Percentiles rank a stretch among this genome's conserved stretches.
phyloP scores from a whole-genome alignment of 2,113 vertebrate species.

The Raja brachyura region DNA sequence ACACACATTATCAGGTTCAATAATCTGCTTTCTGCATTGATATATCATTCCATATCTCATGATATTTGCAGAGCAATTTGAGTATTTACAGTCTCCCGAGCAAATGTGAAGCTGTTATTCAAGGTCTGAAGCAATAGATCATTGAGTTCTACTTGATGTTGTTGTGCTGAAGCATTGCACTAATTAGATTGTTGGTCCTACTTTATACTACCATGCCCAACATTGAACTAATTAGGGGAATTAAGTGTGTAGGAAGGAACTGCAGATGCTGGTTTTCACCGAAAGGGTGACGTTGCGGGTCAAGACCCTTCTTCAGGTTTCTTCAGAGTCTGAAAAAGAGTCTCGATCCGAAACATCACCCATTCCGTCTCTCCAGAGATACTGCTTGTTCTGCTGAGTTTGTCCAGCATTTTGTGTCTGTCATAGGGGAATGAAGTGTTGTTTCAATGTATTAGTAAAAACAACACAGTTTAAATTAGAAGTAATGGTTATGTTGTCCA shows the following conservation, averaged over 20 bases:
- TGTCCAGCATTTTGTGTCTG: no score
- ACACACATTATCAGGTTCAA: slow-evolving; percentile 48
- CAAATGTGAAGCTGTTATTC: slow-evolving; percentile 20
- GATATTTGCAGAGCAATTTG: slow-evolving; percentile 21
- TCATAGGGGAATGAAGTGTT: neutral
- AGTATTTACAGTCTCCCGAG: slow-evolving; percentile 10
- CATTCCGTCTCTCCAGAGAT: no score
- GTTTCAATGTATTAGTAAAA: neutral
- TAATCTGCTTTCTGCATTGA: slow-evolving; percentile 53
- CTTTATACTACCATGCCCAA: neutral
- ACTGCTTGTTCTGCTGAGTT: no score
- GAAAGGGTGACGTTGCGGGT: no score
- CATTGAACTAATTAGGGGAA: neutral
- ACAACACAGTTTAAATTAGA: neutral
- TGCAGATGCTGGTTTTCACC: no score
- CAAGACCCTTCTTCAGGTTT: no score
- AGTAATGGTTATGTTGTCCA: no score
- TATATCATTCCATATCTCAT: slow-evolving; percentile 27
- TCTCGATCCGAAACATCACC: no score
- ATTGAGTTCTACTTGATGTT: neutral
- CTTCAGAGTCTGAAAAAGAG: no score
- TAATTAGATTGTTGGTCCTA: neutral
- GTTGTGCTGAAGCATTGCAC: slow-evolving; percentile 15
- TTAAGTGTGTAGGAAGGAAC: neutral
- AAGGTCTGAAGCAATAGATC: neutral